phyloP scores from a whole-genome alignment of 2,888 invertebrate species.

The Hypolimnas misippus region DNA sequence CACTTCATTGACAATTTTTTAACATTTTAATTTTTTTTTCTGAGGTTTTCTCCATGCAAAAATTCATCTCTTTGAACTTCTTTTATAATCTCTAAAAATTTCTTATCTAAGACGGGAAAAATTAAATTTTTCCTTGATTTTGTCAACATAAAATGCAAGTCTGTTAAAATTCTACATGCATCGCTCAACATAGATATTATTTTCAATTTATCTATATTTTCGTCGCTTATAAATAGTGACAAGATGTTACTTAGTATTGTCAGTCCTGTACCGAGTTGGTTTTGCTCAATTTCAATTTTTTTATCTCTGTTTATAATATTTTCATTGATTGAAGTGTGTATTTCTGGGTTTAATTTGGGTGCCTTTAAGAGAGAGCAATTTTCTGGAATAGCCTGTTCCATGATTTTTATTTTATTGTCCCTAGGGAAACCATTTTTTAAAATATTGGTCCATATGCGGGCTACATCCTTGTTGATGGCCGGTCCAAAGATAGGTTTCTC shows the following conservation, averaged over 20 bases:
- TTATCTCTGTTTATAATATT: slow-evolving; percentile 4
- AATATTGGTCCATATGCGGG: background rate
- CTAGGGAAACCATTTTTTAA: slow-evolving; percentile 2
- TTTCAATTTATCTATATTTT: background rate
- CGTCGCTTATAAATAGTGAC: background rate
- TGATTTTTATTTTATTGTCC: background rate
- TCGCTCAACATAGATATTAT: background rate
- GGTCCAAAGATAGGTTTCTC: background rate
- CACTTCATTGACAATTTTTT: slow-evolving; percentile 7
- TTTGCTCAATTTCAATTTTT: background rate
- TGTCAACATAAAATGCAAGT: slow-evolving; percentile 5
- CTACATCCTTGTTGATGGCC: background rate
- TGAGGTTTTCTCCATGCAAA: slow-evolving; percentile 3
- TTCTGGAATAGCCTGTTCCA: slow-evolving; percentile 4
- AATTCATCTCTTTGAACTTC: slow-evolving; percentile 6
- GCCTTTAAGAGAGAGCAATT: slow-evolving; percentile 1
- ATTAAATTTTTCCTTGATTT: background rate
- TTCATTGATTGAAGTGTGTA: slow-evolving; percentile 2
- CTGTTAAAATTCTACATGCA: slow-evolving; percentile 5
- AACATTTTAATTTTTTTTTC: slow-evolving; percentile 11
- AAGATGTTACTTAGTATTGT: background rate
- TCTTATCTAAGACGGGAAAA: slow-evolving; percentile 8
- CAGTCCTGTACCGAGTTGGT: slow-evolving; percentile 12
- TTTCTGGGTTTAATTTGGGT: slow-evolving; percentile 12
- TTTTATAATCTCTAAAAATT: background rate